Base-by-base conservation (phyloP, 2,797 vertebrate genomes). In the Diceros bicornis region DNA sequence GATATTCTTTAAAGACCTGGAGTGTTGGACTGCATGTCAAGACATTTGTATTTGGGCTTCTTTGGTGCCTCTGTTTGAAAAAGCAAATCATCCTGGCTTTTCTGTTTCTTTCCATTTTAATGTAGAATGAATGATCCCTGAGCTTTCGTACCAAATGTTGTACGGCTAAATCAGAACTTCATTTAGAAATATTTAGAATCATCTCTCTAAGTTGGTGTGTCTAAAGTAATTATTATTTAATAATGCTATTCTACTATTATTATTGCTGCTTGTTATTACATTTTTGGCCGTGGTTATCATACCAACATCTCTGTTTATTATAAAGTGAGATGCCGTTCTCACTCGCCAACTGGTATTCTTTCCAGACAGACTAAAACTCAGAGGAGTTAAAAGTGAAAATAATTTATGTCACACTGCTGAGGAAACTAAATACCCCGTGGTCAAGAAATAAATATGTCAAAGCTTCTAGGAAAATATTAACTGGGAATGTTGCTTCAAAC, bases 31-130 rank as follows among this genome's bases (percentile, higher is more conserved):
- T 96, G 10, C 94, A 89, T 88, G 66, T 94, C 55, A 83, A 96
- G 96, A 96, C 94, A 68, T 96, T 96, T 97, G 92, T 94, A n/a
- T 96, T 82, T 69, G n/a, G n/a, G 57, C 61, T 96, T 82, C 71
- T 77, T 87, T 94, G 90, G 71, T 96, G 89, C 96, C 94, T 94
- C 97, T 97, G 71, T 97, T 94, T 97, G 92, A 93, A 81, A 93
- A 87, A 92, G 77, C 66, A 89, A 85, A 96, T 34, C 29, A 74
- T 61, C 69, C 94, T 97, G 97, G 97, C 95, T 79, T 96, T 92
- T 77, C 75, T 61, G 2, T 89, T 97, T 98, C 90, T 98, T 98
- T 97, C 97, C 96, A 97, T 98, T 97, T 98, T 98, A 98, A 89
- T 86, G 78, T 44, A 92, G 79, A 78, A 64, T 57, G 84, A 95